Conservation (phyloP, 1,140 invertebrate genomes). For the Drosophila arawakana region DNA sequence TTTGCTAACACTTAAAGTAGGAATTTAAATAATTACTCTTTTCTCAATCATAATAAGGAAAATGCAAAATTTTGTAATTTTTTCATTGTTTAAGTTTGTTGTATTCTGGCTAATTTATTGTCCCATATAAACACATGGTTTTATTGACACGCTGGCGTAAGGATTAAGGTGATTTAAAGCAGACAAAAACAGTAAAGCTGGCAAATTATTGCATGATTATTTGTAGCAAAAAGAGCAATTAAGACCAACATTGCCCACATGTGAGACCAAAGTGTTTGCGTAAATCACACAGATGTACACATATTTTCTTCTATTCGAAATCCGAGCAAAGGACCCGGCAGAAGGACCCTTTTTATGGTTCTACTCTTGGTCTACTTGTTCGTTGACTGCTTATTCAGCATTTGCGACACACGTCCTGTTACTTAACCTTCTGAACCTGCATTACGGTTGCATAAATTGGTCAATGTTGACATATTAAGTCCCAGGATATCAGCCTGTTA, state of each 20-base stretch:
- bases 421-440: conserved; percentile 34
- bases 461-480: conserved; percentile 57
- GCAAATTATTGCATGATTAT: conserved; percentile 64
- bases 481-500: conserved; percentile 28
- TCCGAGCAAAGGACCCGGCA: neutral
- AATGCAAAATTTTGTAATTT: too few relatives aligned
- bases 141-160: neutral
- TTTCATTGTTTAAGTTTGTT: too few relatives aligned
- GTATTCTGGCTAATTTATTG: neutral
- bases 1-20: too few relatives aligned
- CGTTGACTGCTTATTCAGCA: neutral
- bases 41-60: too few relatives aligned
- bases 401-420: conserved; percentile 10
- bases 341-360: conserved; percentile 1
- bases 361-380: neutral
- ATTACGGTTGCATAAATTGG: conserved; percentile 69
- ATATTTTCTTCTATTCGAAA: conserved; percentile 44
- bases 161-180: conserved; percentile 12
- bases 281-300: conserved; percentile 63
- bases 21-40: too few relatives aligned
- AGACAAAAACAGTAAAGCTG: neutral
- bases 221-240: conserved; percentile 66
- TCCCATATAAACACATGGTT: neutral
- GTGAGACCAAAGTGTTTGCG: conserved; percentile 39
- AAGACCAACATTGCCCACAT: conserved; percentile 48